A percentile compares a stretch with the other conserved stretches of the same genome.
Conservation (phyloP, 2,797 vertebrate species). For the Paguma larvata region DNA sequence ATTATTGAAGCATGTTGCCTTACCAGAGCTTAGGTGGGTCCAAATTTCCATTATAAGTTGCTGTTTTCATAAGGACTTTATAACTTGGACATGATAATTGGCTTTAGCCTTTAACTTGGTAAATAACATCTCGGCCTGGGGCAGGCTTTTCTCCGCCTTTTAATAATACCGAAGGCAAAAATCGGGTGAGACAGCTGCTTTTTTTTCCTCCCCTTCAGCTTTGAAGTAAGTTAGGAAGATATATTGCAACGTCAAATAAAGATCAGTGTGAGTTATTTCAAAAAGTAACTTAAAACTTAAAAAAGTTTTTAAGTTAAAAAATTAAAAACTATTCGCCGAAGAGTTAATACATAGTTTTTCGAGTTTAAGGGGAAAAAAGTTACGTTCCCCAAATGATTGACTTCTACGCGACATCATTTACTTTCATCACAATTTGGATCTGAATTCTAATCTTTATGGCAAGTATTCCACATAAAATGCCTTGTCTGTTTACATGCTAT, state of each 20-base stretch:
- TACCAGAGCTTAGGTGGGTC: constrained; percentile 76
- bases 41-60: constrained; percentile 86
- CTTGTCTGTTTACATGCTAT: not conserved
- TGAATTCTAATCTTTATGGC: not conserved
- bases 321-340: constrained; percentile 62
- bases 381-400: not conserved
- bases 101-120: constrained; percentile 79
- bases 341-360: constrained; percentile 51
- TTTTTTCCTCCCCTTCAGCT: not conserved
- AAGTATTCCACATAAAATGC: not conserved
- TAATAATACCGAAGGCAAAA: constrained; percentile 77
- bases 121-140: constrained; percentile 80
- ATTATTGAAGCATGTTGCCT: constrained; percentile 75
- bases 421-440: not conserved
- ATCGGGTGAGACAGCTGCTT: constrained; percentile 13
- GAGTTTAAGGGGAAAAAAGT: not conserved
- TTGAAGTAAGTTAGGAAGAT: constrained; percentile 74
- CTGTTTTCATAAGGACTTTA: constrained; percentile 83
- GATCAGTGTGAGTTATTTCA: not conserved
- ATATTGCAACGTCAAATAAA: constrained; percentile 26
- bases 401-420: not conserved
- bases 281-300: not conserved
- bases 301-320: constrained; percentile 70
- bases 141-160: constrained; percentile 37
- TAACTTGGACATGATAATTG: constrained; percentile 84